phyloP scores from a whole-genome alignment of 2,113 vertebrate species.

The Callionymus lyra region DNA sequence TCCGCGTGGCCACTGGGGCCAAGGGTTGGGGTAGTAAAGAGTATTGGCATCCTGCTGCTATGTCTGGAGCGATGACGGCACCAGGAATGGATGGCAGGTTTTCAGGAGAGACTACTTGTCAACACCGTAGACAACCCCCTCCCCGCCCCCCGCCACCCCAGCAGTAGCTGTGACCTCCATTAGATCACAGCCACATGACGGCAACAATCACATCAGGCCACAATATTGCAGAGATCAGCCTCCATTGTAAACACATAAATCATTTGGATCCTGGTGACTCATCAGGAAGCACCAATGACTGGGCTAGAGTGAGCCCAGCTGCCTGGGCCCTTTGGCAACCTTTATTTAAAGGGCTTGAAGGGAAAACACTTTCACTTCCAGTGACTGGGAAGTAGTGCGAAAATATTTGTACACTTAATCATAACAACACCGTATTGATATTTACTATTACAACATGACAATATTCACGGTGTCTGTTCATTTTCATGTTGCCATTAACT shows the following conservation, averaged over 20 bases:
- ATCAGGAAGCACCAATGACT: conserved; percentile 29
- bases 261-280: conserved; percentile 32
- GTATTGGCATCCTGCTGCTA: conserved; percentile 48
- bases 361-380: conserved; percentile 10
- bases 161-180: conserved; percentile 26
- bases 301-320: conserved; percentile 15
- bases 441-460: no score
- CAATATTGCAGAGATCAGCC: conserved; percentile 28
- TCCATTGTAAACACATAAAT: conserved; percentile 55
- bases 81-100: conserved; percentile 46
- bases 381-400: not conserved
- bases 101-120: conserved; percentile 48
- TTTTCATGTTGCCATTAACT: no score
- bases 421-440: no score
- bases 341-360: conserved; percentile 31
- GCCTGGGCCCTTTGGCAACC: conserved; percentile 16
- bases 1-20: conserved; percentile 19
- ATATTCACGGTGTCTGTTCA: no score
- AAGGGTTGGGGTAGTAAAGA: conserved; percentile 4
- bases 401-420: no score
- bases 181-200: conserved; percentile 27
- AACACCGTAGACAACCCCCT: conserved; percentile 56
- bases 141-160: no score
- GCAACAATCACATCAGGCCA: conserved; percentile 10
- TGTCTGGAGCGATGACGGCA: conserved; percentile 53